Evolutionary conservation across 2,888 invertebrate species (phyloP), one percentile per base, ranked within the genome.

Genomic region (Plebejus anna): DNA sequence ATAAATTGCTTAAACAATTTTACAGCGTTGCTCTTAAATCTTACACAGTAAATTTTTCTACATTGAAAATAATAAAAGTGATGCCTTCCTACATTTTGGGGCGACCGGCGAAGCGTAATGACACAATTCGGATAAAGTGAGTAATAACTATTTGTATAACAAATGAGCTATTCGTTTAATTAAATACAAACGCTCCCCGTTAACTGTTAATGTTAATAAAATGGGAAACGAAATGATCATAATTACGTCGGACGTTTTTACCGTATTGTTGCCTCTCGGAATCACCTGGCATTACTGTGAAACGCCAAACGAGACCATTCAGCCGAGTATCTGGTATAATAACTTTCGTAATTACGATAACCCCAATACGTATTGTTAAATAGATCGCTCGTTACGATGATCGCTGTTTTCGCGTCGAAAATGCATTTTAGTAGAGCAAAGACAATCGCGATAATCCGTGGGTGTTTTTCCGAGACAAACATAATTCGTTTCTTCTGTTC

Each of bases 271-370:
- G 85, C 87, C 87, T 84, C 84, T 82, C 84, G 84, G 85, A 92
- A 93, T 92, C 91, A 92, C 92, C 92, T 90, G 91, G 83, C 89
- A 92, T 93, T 92, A 91, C 89, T 86, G 85, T 84, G 87, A 88
- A 91, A 92, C 89, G 84, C 86, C 90, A 88, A 92, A 92, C 89
- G 87, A 87, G 80, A 86, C 87, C 89, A 91, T 92, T 92, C 90
- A 88, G 89, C 85, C 85, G 83, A 87, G 86, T 86, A 88, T 87
- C 89, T 87, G 85, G 85, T 85, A 86, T 89, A 89, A 92, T 89
- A 90, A 90, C 89, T 89, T 89, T 85, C 82, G 87, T 87, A 88
- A 91, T 91, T 89, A 89, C 88, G 85, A 89, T 89, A 86, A 86
- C 86, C 82, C 83, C 87, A 87, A 81, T 87, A 84, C 80, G 82